Evolutionary conservation across 2,113 vertebrate species (phyloP).

Genomic region (Ailuropoda melanoleuca): DNA sequence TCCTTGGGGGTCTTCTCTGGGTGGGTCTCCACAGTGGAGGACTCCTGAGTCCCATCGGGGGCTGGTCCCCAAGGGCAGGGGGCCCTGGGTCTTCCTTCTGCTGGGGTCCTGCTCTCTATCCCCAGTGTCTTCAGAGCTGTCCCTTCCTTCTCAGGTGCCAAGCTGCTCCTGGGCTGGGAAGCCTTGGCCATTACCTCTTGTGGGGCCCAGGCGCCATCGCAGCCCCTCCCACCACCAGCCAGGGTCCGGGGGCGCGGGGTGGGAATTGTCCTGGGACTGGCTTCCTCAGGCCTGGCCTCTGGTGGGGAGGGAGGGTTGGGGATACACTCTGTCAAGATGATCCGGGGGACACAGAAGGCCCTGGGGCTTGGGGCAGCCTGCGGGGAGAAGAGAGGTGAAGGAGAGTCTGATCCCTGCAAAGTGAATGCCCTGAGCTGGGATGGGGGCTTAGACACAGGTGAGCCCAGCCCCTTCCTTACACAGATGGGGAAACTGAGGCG

Average conservation of each 20-base stretch:
- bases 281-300: constrained; percentile 73
- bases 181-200: background rate
- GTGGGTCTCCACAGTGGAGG: background rate
- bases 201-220: background rate
- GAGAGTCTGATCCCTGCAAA: background rate
- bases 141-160: background rate
- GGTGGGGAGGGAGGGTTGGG: constrained; percentile 80
- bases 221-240: background rate
- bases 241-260: constrained; percentile 22
- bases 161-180: background rate
- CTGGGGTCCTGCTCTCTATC: background rate
- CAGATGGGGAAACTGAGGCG: background rate
- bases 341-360: constrained; percentile 87
- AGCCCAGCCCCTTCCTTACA: background rate
- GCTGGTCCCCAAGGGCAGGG: background rate
- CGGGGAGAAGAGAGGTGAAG: constrained; percentile 22
- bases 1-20: background rate
- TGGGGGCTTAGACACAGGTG: background rate
- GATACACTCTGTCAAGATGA: constrained; percentile 89
- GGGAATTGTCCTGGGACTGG: background rate
- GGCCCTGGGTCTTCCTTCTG: background rate
- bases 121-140: constrained; percentile 56
- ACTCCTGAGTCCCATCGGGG: background rate
- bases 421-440: background rate
- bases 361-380: constrained; percentile 68